Base-by-base conservation (phyloP, 2,797 vertebrate genomes). In the Alca torda region DNA sequence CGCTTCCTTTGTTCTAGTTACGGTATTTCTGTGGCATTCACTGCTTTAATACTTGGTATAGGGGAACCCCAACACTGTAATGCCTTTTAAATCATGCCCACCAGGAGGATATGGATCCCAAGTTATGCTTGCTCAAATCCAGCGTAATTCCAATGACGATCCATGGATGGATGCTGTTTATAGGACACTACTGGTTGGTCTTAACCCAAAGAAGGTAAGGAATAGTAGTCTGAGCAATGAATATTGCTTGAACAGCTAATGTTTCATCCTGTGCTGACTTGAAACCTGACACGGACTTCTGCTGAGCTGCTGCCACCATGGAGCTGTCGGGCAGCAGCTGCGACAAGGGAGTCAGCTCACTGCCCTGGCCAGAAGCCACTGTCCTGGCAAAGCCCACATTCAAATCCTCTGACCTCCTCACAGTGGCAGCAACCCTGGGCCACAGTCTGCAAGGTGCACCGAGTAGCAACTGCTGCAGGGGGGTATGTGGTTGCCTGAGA, bases 271-370 rank as follows among this genome's bases (percentile, higher is more conserved):
- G 33, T 37, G 54, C 30, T 79, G 46, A 73, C 46, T 5, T 46
- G 37, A 84, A 90, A 73, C 19, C 43, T 54, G 35, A 54, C 51
- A 72, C 24, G 24, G 41, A 61, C 43, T 63, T 82, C 37, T 89
- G 37, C 21, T n/a, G 54, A 92, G 77, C 46, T 79, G 54, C 45
- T 87, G 51, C 39, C 16, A 78, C 17, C 39, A 76, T 1, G 5
- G 53, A 92, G 50, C 31, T 64, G 39, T 16, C 37, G 53, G 53
- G 78, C 11, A 81, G 39, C 48, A 74, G n/a, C 48, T 30, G 41
- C 1, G 1, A 65, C 43, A 59, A 23, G 46, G 46, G 46, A 23
- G 46, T 23, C 59, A 81, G 30, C 56, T 67, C 0, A 0, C 31
- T 59, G 74, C 20, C 37, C 26, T 56, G 26, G 16, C 26, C 30